phyloP scores from a whole-genome alignment of 2,113 vertebrate genomes.

The Hippocampus barbouri region DNA sequence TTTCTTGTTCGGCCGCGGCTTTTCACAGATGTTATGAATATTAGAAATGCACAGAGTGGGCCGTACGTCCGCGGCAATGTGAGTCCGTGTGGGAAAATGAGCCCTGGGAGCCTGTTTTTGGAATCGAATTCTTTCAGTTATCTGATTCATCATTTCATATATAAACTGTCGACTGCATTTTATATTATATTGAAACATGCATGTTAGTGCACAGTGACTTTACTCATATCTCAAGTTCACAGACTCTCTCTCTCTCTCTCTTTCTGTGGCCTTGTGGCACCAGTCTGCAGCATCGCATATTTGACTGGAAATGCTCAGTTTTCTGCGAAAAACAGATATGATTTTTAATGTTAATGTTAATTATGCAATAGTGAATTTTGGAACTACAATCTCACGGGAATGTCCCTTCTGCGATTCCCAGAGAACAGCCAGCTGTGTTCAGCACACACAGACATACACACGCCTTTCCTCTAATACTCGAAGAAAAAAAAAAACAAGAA shows the following conservation, averaged over 20 bases:
- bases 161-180: too few species aligned
- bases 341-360: slow-evolving; percentile 24
- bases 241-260: too few species aligned
- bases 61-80: too few species aligned
- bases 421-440: slow-evolving; percentile 58
- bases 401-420: slow-evolving; percentile 42
- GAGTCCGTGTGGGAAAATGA: too few species aligned
- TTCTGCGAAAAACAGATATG: background rate
- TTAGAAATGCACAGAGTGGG: background rate
- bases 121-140: too few species aligned
- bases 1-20: background rate
- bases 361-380: slow-evolving; percentile 42
- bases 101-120: too few species aligned
- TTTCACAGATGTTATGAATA: background rate
- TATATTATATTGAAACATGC: too few species aligned
- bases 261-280: too few species aligned
- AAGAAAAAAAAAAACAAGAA: slow-evolving; percentile 23
- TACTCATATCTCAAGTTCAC: too few species aligned
- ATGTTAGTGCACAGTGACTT: too few species aligned
- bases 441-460: slow-evolving; percentile 14
- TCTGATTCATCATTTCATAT: too few species aligned
- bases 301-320: background rate
- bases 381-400: slow-evolving; percentile 47
- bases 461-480: slow-evolving; percentile 35
- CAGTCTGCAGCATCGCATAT: background rate